A percentile compares a stretch with the other conserved stretches of the same genome.
Conservation (phyloP, 2,888 invertebrate genomes). For the Troides helena region DNA sequence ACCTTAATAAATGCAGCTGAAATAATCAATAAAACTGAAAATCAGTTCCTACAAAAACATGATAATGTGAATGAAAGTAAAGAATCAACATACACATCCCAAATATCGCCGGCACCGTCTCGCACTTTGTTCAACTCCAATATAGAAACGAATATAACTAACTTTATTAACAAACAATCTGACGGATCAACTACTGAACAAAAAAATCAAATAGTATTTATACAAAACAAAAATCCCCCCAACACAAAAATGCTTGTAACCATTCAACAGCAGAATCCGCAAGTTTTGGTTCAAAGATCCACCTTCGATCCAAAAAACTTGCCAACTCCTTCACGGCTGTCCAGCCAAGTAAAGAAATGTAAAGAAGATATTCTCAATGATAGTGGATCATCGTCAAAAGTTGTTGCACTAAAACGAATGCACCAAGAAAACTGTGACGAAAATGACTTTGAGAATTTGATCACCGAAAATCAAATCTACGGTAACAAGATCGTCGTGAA, state of each 20-base stretch:
- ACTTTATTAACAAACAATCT: conserved; percentile 52
- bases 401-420: conserved; percentile 70
- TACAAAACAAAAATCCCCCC: conserved; percentile 60
- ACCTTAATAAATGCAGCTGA: conserved; percentile 66
- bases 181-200: conserved; percentile 57
- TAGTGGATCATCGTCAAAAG: conserved; percentile 60
- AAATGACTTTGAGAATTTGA: conserved; percentile 78
- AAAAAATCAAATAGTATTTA: conserved; percentile 67
- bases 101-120: conserved; percentile 23
- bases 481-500: conserved; percentile 80
- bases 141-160: conserved; percentile 52
- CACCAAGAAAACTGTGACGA: conserved; percentile 75
- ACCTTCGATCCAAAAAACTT: conserved; percentile 71
- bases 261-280: conserved; percentile 65
- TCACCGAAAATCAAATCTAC: conserved; percentile 78
- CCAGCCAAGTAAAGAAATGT: conserved; percentile 65
- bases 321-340: conserved; percentile 74
- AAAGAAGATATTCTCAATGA: conserved; percentile 63
- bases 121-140: conserved; percentile 56
- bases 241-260: conserved; percentile 67
- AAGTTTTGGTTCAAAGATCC: conserved; percentile 63
- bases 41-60: conserved; percentile 52
- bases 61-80: conserved; percentile 42
- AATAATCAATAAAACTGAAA: conserved; percentile 59
- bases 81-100: conserved; percentile 19